Percentiles rank a stretch among this genome's conserved stretches.
Evolutionary conservation across 1,140 invertebrate genomes (phyloP).

Genomic region (Hydropsyche tenuis): DNA sequence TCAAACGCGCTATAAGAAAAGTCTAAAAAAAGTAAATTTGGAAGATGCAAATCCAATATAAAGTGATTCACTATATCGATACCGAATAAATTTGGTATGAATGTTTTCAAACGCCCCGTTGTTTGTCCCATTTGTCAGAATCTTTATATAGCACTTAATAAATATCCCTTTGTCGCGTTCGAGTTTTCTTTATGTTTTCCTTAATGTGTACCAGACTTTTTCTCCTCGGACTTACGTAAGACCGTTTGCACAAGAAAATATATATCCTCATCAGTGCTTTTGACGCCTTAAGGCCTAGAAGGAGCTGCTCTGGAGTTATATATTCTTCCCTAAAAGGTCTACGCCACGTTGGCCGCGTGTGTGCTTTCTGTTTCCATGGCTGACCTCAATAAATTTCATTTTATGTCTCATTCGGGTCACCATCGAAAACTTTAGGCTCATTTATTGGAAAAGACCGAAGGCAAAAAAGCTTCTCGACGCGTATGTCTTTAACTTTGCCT

Average conservation of each 20-base stretch:
- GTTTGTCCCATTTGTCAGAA: too few relatives aligned
- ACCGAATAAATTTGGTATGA: too few relatives aligned
- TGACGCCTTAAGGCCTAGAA: conserved; percentile 22
- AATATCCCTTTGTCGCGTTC: conserved; percentile 10
- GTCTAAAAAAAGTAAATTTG: too few relatives aligned
- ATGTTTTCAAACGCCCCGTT: too few relatives aligned
- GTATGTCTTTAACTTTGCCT: too few relatives aligned
- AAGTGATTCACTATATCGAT: too few relatives aligned
- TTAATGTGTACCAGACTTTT: conserved; percentile 16
- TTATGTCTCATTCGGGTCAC: conserved; percentile 27
- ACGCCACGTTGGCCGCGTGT: background rate
- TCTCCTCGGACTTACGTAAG: conserved; percentile 4
- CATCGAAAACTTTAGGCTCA: conserved; percentile 20
- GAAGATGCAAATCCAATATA: too few relatives aligned
- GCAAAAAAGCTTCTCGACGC: background rate
- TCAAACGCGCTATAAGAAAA: too few relatives aligned
- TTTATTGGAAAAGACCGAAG: conserved; percentile 4
- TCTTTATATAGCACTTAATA: conserved; percentile 10
- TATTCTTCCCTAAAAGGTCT: conserved; percentile 3
- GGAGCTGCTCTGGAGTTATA: background rate
- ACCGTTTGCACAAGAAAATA: background rate
- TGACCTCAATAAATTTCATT: conserved; percentile 23
- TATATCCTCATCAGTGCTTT: conserved; percentile 23
- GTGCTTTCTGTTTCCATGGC: background rate
- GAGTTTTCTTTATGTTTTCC: conserved; percentile 23